Evolutionary conservation across 2,113 vertebrate genomes (phyloP), one percentile per base, ranked within the genome.

Genomic region (Bostrychus sinensis): DNA sequence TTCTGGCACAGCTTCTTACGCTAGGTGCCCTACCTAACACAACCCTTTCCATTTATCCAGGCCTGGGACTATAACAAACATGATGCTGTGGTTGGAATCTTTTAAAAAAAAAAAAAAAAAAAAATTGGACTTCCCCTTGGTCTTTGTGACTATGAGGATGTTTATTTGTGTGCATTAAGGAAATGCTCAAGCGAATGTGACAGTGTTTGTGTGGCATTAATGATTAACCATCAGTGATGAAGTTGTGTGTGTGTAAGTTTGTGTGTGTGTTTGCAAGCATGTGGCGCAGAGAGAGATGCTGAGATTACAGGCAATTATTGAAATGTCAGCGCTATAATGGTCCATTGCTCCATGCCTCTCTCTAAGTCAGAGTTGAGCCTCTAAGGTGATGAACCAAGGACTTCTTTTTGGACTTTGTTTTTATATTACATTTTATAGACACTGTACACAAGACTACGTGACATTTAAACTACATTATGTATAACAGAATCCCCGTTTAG

Each of bases 321-420:
- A 84, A 89, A 88, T 87, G 84, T 81, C 81, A 87, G 45, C 68
- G 70, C 77, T 81, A 83, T 84, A 82, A 88, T 84, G 60, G 74
- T 69, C 71, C 22, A 17, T 42, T 7, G 53, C 71, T 78, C 66
- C 26, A 48, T 63, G 19, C 39, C 46, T 25, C 23, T 16, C 56
- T 70, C 50, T 74, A 78, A 78, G 66, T 72, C 70, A 13, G 28
- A 64, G 36, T 45, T 71, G 60, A 75, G 74, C 78, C 76, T 84
- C 86, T 43, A 83, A 66, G 60, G 66, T 61, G 60, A 72, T 39
- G 73, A 65, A 62, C 71, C 48, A 13, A 45, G 37, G 32, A 64
- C n/a, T n/a, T n/a, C n/a, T n/a, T n/a, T 3, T 20, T 0, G 3
- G 25, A n/a, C n/a, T n/a, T 60, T 58, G 26, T 7, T 13, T 56